Percentiles rank a stretch among this genome's conserved stretches.
These are phyloP conservation scores for Chrysemys picta DNA, from an alignment of 2,113 vertebrate species.

Conservation along the genomic window DNA sequence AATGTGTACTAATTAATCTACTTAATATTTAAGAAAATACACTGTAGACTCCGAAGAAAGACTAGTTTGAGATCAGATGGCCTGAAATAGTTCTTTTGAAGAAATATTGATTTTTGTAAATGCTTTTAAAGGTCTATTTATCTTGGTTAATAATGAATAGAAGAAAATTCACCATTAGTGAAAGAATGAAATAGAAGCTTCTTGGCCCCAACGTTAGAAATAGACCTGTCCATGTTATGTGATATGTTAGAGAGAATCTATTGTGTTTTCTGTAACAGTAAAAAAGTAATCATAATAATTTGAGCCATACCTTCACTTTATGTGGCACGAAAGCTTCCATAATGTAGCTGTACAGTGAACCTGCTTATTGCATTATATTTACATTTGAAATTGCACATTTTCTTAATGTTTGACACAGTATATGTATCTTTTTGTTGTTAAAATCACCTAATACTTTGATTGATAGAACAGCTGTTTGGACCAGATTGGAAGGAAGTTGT, in stretches of 20 bases:
- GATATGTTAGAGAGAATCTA: background rate
- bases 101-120: background rate
- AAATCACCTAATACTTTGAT: background rate
- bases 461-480: conserved; percentile 10
- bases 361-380: background rate
- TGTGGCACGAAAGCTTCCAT: background rate
- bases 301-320: background rate
- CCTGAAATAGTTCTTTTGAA: background rate
- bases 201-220: background rate
- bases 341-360: background rate
- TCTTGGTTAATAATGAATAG: background rate
- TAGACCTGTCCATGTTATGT: background rate
- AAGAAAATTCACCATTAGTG: background rate
- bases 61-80: background rate
- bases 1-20: background rate
- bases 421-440: background rate
- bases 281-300: background rate
- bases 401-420: background rate
- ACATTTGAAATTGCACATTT: background rate
- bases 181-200: background rate
- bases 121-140: background rate
- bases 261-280: background rate
- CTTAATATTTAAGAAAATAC: background rate
- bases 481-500: background rate
- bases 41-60: background rate